Base-by-base conservation (phyloP, 2,888 invertebrate genomes). In the Atethmia centrago region DNA sequence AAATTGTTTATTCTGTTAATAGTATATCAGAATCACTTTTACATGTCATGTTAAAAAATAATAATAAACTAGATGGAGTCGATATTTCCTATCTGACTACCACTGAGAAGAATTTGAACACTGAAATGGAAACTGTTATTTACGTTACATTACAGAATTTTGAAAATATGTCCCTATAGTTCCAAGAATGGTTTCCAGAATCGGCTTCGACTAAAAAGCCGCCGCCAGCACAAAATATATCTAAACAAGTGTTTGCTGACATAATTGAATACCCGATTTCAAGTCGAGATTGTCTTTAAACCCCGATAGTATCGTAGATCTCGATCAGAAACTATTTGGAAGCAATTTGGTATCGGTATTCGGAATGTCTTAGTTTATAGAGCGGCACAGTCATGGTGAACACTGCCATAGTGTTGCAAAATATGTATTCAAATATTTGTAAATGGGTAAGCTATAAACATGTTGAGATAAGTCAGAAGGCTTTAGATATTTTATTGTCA, bases 391-490 rank as follows among this genome's bases (percentile, higher is more conserved):
- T 88, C 87, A 88, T 87, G 85, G 88, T 85, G 84, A 86, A 89
- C 87, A 87, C 81, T 73, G 83, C 87, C 87, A 87, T 85, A 87
- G 87, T 87, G 88, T 93, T 92, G 92, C 89, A 88, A 90, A 92
- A 91, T 90, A 92, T 89, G 88, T 89, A 91, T 90, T 90, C 91
- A 92, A 92, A 92, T 93, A 91, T 92, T 93, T 92, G 91, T 88
- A 90, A 92, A 91, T 90, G 87, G 90, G 89, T 85, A 88, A 88
- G 85, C 89, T 88, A 90, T 91, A 91, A 91, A 91, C 88, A 89
- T 89, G 90, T 88, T 86, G 74, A 83, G 88, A 88, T 89, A 89
- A 87, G 87, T 87, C 77, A 84, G 84, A 89, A 89, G 89, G 84
- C 71, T 83, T 87, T 77, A 86, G 85, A 89, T 90, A 86, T 87